Evolutionary conservation across 2,797 vertebrate genomes (phyloP), one percentile per base, ranked within the genome.

Genomic region (Peromyscus aztecus): DNA sequence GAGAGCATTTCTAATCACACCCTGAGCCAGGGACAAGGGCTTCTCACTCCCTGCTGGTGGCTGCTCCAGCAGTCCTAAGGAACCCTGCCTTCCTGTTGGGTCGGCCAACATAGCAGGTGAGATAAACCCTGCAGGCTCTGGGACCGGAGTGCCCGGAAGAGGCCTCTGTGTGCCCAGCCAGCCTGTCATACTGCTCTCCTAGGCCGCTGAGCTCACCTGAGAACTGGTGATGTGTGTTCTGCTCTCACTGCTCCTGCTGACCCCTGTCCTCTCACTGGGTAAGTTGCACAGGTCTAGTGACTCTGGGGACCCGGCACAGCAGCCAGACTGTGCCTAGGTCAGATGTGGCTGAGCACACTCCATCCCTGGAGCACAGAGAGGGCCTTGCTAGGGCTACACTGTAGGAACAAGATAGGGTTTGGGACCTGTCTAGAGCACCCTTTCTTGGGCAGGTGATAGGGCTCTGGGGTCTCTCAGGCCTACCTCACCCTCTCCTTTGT

Each of bases 201-300:
- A 77, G 52, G 57, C 29, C 75, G 29, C 71, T 6, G 93, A 71
- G 57, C 34, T 43, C n/a, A 12, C 1, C 4, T 3, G 4, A 78
- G 90, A 67, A 34, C 71, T n/a, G n/a, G 71, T 46, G 6, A 98
- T 98, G 97, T 67, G 43, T 57, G 3, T n/a, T 40, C 89, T 96
- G 29, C 40, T 78, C 12, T 52, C 2, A 27, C 75, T 98, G n/a
- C 78, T 98, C 52, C 55, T 94, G 40, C 59, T 98, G 82, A 37
- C 65, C 37, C 63, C 61, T 0, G 16, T 65, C 61, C 19, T 95
- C 55, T 46, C 71, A 0, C 6, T 49, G 87, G 98, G 98, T 98
- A 81, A 97, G 92, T 17, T 43, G 4, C 0, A 1, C 6, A 14
- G 55, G 67, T 27, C 57, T 40, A 12, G 40, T 13, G 63, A 11